Conservation (phyloP, 2,797 vertebrate species). For the Trematomus bernacchii region DNA sequence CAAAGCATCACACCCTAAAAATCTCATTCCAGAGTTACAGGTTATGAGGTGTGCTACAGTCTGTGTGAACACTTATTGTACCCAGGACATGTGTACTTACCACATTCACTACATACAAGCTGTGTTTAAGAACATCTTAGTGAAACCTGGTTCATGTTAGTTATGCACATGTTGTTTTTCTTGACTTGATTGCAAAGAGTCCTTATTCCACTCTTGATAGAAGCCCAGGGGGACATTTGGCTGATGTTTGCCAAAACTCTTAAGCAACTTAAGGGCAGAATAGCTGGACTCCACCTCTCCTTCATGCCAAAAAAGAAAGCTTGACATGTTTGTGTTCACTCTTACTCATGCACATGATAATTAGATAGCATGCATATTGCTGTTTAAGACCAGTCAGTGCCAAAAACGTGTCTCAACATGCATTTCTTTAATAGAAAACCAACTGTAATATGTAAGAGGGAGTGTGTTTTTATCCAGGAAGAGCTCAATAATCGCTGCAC, state of each 20-base stretch:
- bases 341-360: not conserved
- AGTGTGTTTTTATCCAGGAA: constrained; percentile 14
- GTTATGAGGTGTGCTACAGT: constrained; percentile 19
- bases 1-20: constrained; percentile 53
- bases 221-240: constrained; percentile 19
- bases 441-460: constrained; percentile 19
- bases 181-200: constrained; percentile 5
- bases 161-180: constrained; percentile 8
- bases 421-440: constrained; percentile 22
- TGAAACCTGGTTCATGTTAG: not conserved
- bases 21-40: constrained; percentile 51
- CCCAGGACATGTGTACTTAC: not conserved
- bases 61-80: constrained; percentile 1
- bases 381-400: not conserved
- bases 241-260: constrained; percentile 29
- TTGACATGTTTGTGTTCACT: constrained; percentile 2
- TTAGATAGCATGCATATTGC: constrained; percentile 1
- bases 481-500: constrained; percentile 39
- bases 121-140: not conserved
- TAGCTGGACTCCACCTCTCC: constrained; percentile 48
- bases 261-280: constrained; percentile 29
- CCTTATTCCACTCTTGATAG: constrained; percentile 8
- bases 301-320: constrained; percentile 18
- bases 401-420: constrained; percentile 60
- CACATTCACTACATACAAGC: not conserved